phyloP scores from a whole-genome alignment of 2,113 vertebrate species.

The Leptocoma aspasia region DNA sequence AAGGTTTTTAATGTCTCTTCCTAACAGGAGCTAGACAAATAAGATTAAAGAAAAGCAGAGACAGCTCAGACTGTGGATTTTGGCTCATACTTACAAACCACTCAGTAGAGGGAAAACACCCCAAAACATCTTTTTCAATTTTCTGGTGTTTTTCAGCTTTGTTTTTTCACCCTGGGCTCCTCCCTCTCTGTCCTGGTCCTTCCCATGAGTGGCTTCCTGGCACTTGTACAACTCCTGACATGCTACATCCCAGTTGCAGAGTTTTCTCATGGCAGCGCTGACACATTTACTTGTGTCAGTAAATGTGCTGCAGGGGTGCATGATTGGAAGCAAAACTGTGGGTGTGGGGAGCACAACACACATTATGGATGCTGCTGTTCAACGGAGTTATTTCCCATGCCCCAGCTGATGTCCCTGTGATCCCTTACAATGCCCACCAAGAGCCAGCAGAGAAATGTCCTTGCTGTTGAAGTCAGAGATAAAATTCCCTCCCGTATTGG shows the following conservation, averaged over 20 bases:
- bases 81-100: not conserved
- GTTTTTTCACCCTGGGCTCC: not conserved
- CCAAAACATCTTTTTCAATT: not conserved
- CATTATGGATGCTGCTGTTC: not conserved
- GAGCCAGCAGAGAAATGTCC: not conserved
- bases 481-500: not conserved
- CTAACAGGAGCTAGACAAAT: not conserved
- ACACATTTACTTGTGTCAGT: not conserved
- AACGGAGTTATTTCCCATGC: not conserved
- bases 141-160: not conserved
- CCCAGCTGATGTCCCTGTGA: too few relatives aligned
- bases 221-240: not conserved
- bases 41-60: not conserved
- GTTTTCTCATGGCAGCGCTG: not conserved
- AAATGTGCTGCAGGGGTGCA: not conserved
- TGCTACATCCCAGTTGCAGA: fast-evolving
- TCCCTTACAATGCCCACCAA: not conserved
- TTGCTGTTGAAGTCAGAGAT: not conserved
- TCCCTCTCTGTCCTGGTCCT: not conserved
- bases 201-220: not conserved
- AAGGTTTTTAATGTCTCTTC: not conserved
- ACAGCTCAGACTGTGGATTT: not conserved
- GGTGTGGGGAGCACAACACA: not conserved
- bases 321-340: not conserved
- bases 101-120: fast-evolving